Base-by-base conservation (phyloP, 2,797 vertebrate species). In the Megalops cyprinoides region DNA sequence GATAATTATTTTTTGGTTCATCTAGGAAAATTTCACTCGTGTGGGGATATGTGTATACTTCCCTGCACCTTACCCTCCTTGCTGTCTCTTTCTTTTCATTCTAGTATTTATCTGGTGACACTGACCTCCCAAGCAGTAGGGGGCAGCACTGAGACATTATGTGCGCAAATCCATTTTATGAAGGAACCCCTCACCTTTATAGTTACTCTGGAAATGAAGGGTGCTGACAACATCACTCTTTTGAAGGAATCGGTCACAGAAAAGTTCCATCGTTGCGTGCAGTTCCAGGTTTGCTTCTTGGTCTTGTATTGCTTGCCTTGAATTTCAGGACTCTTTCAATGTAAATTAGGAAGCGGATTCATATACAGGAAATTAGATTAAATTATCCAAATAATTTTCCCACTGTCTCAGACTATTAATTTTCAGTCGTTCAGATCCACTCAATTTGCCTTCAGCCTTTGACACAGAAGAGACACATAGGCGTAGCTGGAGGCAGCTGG, bases 31-130 rank as follows among this genome's bases (percentile, higher is more conserved):
- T 58, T 25, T 58, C 23, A 0, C 23, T 23, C 58, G 23, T 25
- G 25, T 58, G 55, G 55, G 55, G 23, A 25, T n/a, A 58, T 55
- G 18, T 58, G 31, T n/a, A n/a, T 37, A 65, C 34, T 18, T 65
- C 31, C 31, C 15, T 37, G 14, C 1, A 23, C 15, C 39, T 23
- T 71, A 5, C 6, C 31, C 44, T 71, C 23, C 42, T 7, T 71
- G 2, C 15, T 42, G 10, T 31, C 34, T 44, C n/a, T 37, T 34
- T 39, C 25, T 62, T 78, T 25, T 37, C 18, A 48, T 37, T 71
- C 20, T 20, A 79, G 78, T 14, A 79, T 71, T 5, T 79, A 69
- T 51, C 15, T 79, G 31, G 78, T 79, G 62, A 79, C 78, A 37
- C 28, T 79, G 39, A 46, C 78, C 20, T 71, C 78, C 44, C 39